Evolutionary conservation across 2,113 vertebrate genomes (phyloP).

Genomic region (Paraplagusia blochii): DNA sequence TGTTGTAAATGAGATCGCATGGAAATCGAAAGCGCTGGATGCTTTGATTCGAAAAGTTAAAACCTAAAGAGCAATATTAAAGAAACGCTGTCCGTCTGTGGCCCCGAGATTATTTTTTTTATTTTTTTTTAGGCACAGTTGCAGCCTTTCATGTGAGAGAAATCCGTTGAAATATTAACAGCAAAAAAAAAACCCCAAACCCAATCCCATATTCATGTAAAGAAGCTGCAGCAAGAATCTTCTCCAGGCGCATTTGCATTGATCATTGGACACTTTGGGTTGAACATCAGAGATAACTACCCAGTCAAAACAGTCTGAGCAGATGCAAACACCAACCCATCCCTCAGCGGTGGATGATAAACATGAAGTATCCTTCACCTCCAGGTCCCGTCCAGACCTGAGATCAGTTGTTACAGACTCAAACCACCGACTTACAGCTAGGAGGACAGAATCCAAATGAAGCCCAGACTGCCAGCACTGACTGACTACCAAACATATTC

Average conservation of each 20-base stretch:
- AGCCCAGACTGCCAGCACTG: not conserved
- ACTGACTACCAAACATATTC: constrained; percentile 6
- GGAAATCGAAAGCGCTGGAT: not conserved
- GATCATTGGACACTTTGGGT: too few relatives aligned
- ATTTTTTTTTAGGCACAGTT: not conserved
- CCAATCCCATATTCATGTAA: constrained; percentile 24
- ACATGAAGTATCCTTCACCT: not conserved
- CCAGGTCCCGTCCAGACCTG: not conserved
- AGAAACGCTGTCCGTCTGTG: constrained; percentile 6
- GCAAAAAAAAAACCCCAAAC: constrained; percentile 16
- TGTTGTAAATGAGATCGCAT: too few relatives aligned
- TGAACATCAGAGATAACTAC: not conserved
- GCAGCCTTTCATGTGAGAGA: not conserved
- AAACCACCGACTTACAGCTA: not conserved
- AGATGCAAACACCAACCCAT: constrained; percentile 7
- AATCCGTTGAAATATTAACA: constrained; percentile 28
- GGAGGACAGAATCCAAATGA: not conserved
- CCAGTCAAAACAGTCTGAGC: constrained; percentile 9
- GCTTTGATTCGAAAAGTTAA: not conserved
- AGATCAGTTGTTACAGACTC: not conserved
- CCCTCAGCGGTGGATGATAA: not conserved
- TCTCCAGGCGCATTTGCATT: constrained; percentile 25
- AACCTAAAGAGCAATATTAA: not conserved
- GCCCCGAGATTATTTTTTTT: constrained; percentile 9
- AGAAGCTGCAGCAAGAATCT: constrained; percentile 31